Conservation (phyloP, 23 tunicate species). For the Halocynthia roretzi region DNA sequence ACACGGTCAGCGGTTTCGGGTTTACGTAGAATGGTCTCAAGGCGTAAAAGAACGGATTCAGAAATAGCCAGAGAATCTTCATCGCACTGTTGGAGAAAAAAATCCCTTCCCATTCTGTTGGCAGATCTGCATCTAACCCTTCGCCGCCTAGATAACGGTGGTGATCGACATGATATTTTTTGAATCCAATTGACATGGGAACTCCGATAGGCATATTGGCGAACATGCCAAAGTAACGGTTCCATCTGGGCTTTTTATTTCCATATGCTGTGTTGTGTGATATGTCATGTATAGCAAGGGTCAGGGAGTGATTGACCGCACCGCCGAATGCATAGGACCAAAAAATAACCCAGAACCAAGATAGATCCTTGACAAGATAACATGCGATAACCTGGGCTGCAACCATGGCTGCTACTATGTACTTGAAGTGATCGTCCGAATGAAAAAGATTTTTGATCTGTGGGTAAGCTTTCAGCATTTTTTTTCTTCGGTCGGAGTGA, state of each 20-base stretch:
- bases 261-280: conserved; percentile 95
- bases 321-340: conserved; percentile 93
- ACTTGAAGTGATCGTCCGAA: conserved; percentile 57
- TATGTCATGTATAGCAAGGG: conserved; percentile 94
- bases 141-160: conserved; percentile 95
- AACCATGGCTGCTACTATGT: conserved; percentile 89
- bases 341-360: conserved; percentile 62
- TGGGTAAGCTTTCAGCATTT: conserved; percentile 83
- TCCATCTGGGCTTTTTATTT: conserved; percentile 57
- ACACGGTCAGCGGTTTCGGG: conserved; percentile 83
- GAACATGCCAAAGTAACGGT: conserved; percentile 93
- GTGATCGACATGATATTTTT: conserved; percentile 93
- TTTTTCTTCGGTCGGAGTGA: conserved; percentile 79
- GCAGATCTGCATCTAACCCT: conserved; percentile 77
- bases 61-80: conserved; percentile 82
- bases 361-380: conserved; percentile 73
- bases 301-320: conserved; percentile 86
- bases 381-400: conserved; percentile 70
- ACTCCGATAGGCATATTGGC: conserved; percentile 93
- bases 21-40: conserved; percentile 79
- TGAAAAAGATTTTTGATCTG: conserved; percentile 85
- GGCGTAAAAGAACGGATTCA: conserved; percentile 87
- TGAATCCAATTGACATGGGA: conserved; percentile 91
- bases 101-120: conserved; percentile 78
- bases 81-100: conserved; percentile 78